Evolutionary conservation across 2,797 vertebrate species (phyloP).

Genomic region (Clarias pachynema): DNA sequence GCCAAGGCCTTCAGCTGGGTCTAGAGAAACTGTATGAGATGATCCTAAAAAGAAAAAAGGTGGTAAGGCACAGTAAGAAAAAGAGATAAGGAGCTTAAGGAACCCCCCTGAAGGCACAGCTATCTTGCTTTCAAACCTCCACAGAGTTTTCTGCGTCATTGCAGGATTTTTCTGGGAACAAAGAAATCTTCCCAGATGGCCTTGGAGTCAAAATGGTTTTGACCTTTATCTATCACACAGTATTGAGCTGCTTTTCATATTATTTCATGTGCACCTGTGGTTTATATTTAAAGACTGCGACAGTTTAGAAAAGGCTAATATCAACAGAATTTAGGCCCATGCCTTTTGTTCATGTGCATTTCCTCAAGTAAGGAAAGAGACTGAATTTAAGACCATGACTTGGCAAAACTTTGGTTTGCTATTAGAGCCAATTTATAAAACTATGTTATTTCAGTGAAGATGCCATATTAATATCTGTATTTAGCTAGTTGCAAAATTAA

Average conservation of each 20-base stretch:
- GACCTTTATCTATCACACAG: slow-evolving; percentile 65
- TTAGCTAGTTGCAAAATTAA: slow-evolving; percentile 56
- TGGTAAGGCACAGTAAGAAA: slow-evolving; percentile 76
- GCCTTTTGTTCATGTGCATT: slow-evolving; percentile 33
- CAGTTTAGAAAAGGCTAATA: slow-evolving; percentile 55
- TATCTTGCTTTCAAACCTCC: slow-evolving; percentile 57
- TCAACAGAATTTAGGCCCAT: slow-evolving; percentile 45
- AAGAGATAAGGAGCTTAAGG: slow-evolving; percentile 74
- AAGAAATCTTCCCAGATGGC: slow-evolving; percentile 63
- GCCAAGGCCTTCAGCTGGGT: slow-evolving; percentile 81
- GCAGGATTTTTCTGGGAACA: slow-evolving; percentile 61
- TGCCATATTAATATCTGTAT: slow-evolving; percentile 51
- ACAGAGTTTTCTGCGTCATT: slow-evolving; percentile 57
- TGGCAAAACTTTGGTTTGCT: slow-evolving; percentile 43
- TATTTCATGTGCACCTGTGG: slow-evolving; percentile 37
- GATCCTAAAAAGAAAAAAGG: slow-evolving; percentile 87
- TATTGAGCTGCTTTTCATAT: slow-evolving; percentile 64
- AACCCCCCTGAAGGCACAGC: slow-evolving; percentile 47
- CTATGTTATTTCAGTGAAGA: slow-evolving; percentile 41
- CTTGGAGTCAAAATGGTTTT: slow-evolving; percentile 66
- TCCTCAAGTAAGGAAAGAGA: slow-evolving; percentile 40
- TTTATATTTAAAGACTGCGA: slow-evolving; percentile 55
- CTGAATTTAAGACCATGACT: slow-evolving; percentile 46
- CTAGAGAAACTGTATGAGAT: slow-evolving; percentile 89
- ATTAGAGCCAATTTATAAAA: slow-evolving; percentile 36